phyloP scores from a whole-genome alignment of 2,888 invertebrate species.

The Candidula unifasciata region DNA sequence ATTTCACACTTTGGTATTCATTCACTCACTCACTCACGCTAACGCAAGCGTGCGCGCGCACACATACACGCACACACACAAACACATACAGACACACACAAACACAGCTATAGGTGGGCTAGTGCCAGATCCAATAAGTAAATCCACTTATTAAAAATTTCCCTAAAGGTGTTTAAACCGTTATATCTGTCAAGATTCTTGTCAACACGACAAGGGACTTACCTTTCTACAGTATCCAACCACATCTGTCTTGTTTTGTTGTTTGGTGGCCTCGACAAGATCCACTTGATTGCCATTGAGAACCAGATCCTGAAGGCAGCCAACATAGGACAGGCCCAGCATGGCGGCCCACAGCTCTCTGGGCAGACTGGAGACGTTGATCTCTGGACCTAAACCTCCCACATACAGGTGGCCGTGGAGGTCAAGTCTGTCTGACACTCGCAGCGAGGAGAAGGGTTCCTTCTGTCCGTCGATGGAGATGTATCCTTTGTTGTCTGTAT shows the following conservation, averaged over 20 bases:
- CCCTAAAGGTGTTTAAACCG: too few species aligned
- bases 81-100: too few species aligned
- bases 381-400: slow-evolving; percentile 84
- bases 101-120: too few species aligned
- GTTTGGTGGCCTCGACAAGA: slow-evolving; percentile 90
- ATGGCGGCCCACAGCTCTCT: slow-evolving; percentile 93
- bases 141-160: too few species aligned
- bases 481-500: slow-evolving; percentile 88
- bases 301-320: slow-evolving; percentile 92
- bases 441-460: slow-evolving; percentile 79
- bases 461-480: slow-evolving; percentile 89
- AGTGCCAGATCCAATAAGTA: too few species aligned
- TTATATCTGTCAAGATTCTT: too few species aligned
- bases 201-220: not conserved
- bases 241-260: slow-evolving; percentile 93
- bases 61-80: too few species aligned
- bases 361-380: slow-evolving; percentile 86
- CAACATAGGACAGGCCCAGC: slow-evolving; percentile 93
- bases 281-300: slow-evolving; percentile 92
- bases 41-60: too few species aligned
- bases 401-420: slow-evolving; percentile 92
- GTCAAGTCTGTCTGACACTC: slow-evolving; percentile 91
- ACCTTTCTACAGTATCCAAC: slow-evolving; percentile 88
- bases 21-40: too few species aligned
- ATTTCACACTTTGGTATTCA: too few species aligned